Base-by-base conservation (phyloP, 2,888 invertebrate species). In the Cephus nigrinus region DNA sequence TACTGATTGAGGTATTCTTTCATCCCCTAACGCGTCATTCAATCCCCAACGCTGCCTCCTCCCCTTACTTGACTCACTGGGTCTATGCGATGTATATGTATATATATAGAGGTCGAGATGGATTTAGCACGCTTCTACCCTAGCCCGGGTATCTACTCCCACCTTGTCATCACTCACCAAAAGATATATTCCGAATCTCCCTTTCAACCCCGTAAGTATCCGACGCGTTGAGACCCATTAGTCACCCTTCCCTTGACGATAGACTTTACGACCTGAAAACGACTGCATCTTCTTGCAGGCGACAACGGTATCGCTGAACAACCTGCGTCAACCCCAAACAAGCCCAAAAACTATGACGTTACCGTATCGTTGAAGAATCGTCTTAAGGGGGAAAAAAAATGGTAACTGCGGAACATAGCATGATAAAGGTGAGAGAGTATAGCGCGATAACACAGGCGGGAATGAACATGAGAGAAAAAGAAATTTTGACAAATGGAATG, bases 1-100 rank as follows among this genome's bases (percentile, higher is more conserved):
- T 71, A 33, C 71, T 71, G 71, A 71, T 71, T 71, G 71, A 32
- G 71, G 71, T 71, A 71, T 71, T 71, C 71, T 71, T 31, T 71
- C 71, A 33, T 71, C 71, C 71, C 71, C 71, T 71, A 31, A 71
- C 71, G 31, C 31, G 71, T 71, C 33, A 32, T 33, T 32, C 33
- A 15, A 15, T 71, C 71, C 71, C 31, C 71, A 55, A 55, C 4
- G 23, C 23, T 55, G 5, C 55, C 23, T 55, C 55, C 23, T 55
- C 23, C 55, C 55, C 23, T 55, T 23, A 55, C 23, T 55, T 55
- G 55, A 55, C 55, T 55, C 55, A 55, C 77, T 73, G 75, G 77
- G 73, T 69, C 68, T 68, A 75, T 69, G 72, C 71, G 31, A 31
- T 31, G 31, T 31, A 31, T 31, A 78, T 74, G 77, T 75, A 72